Evolutionary conservation across 2,113 vertebrate genomes (phyloP), one percentile per base, ranked within the genome.

Genomic region (Cinclus mexicanus): DNA sequence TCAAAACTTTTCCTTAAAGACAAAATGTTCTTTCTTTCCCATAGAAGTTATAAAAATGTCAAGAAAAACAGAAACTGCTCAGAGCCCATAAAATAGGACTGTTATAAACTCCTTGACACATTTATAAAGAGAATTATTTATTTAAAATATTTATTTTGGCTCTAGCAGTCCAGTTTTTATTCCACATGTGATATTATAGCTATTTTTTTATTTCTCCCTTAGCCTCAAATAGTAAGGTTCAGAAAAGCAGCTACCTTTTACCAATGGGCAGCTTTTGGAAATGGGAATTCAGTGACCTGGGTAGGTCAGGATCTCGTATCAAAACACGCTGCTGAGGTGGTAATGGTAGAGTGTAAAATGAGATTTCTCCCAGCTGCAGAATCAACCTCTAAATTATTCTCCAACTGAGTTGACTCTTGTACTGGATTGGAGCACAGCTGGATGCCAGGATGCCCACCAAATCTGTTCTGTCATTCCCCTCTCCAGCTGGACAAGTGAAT

Each of bases 131-230:
- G 1, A 83, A 67, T 57, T 56, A 37, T 80, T 46, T 74, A 49
- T 86, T 83, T 72, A 33, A 92, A 83, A 80, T 92, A 74, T 53
- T 90, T 89, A 49, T 61, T 91, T 90, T 77, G 59, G 14, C 31
- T 70, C 28, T 42, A 37, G 53, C 9, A 74, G 39, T 28, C 39
- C 7, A 3, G 7, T 37, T 70, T 88, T 77, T 49, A 57, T 7
- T 72, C 49, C 1, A 2, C 4, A 2, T n/a, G 11, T 69, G 56
- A 37, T 31, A 49, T 18, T 44, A 12, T 3, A 69, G 37, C 22
- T 77, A 5, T 25, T 95, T 95, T 71, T 44, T 28, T 53, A 68
- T 60, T n/a, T 37, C 10, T 75, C 7, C 35, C 4, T 19, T 31
- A 55, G 11, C 7, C n/a, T 64, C 49, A 18, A 29, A 63, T 9